Conservation (phyloP, 64 coral and sea anemone species). For the Porites australiensis region DNA sequence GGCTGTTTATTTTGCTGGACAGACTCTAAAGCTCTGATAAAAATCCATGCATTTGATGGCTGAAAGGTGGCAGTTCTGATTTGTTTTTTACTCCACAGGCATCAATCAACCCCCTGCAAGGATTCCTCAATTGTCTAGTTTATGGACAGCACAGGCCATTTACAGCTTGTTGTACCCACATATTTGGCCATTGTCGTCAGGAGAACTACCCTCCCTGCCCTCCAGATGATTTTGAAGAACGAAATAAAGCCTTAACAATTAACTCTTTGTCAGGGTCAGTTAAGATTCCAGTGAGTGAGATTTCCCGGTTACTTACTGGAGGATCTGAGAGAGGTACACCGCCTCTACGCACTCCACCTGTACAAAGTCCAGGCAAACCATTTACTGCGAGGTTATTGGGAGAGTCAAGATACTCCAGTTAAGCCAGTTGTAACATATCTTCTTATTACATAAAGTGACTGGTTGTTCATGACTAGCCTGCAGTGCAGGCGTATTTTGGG, state of each 20-base stretch:
- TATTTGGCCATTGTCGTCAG: neutral
- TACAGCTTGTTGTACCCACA: conserved; percentile 3
- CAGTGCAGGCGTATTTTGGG: no score
- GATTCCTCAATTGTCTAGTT: conserved; percentile 87
- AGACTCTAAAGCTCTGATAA: no score
- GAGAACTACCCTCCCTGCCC: neutral
- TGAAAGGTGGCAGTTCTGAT: neutral
- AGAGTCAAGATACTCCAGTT: no score
- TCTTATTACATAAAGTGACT: no score
- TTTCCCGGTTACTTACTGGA: conserved; percentile 17
- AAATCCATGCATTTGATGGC: neutral
- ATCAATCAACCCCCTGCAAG: conserved; percentile 80
- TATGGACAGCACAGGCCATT: conserved; percentile 76
- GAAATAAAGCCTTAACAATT: neutral
- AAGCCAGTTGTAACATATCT: no score
- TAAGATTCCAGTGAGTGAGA: conserved; percentile 27
- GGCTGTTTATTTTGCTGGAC: no score
- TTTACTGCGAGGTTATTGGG: neutral
- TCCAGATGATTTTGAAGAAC: neutral
- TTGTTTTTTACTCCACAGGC: conserved; percentile 48
- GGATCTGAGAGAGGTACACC: neutral
- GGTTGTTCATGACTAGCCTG: no score
- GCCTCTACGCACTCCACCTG: neutral
- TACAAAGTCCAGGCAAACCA: neutral
- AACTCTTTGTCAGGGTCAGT: neutral